Evolutionary conservation across 1,140 invertebrate genomes (phyloP).

Genomic region (Teleogryllus occipitalis): DNA sequence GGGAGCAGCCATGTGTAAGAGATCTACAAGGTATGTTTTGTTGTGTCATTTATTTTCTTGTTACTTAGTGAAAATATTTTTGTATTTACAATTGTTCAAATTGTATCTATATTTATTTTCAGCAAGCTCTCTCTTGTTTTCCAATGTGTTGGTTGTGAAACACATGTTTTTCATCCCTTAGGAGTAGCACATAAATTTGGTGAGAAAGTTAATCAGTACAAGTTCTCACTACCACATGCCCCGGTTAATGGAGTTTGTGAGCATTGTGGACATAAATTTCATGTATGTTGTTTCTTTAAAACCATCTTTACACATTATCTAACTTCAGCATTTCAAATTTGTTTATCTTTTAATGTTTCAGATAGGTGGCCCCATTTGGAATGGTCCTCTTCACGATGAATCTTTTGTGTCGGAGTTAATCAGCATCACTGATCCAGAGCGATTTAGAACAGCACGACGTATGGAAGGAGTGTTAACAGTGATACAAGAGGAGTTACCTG

Average conservation of each 20-base stretch:
- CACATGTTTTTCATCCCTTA: slow-evolving; percentile 64
- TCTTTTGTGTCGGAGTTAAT: slow-evolving; percentile 60
- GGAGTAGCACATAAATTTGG: slow-evolving; percentile 51
- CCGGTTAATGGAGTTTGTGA: slow-evolving; percentile 62
- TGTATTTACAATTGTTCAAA: slow-evolving; percentile 19
- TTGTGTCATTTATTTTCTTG: neutral
- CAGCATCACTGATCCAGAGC: slow-evolving; percentile 34
- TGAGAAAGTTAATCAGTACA: slow-evolving; percentile 46
- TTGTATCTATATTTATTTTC: slow-evolving; percentile 25
- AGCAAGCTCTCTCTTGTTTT: slow-evolving; percentile 80
- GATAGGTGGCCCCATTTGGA: slow-evolving; percentile 93
- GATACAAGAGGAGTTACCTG: slow-evolving; percentile 67
- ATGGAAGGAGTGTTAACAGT: slow-evolving; percentile 64
- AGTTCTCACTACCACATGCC: slow-evolving; percentile 55
- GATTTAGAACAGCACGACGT: slow-evolving; percentile 60
- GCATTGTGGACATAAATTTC: slow-evolving; percentile 65
- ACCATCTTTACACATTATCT: neutral
- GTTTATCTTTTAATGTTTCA: slow-evolving; percentile 32
- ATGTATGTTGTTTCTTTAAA: slow-evolving; percentile 42
- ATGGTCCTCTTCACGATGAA: slow-evolving; percentile 69
- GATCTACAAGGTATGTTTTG: slow-evolving; percentile 54
- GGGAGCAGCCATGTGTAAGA: slow-evolving; percentile 75
- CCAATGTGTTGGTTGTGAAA: slow-evolving; percentile 82
- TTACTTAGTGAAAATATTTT: slow-evolving; percentile 7
- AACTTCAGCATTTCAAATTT: neutral